Evolutionary conservation across 2,888 invertebrate species (phyloP).

Genomic region (Epinotia brunnichana): DNA sequence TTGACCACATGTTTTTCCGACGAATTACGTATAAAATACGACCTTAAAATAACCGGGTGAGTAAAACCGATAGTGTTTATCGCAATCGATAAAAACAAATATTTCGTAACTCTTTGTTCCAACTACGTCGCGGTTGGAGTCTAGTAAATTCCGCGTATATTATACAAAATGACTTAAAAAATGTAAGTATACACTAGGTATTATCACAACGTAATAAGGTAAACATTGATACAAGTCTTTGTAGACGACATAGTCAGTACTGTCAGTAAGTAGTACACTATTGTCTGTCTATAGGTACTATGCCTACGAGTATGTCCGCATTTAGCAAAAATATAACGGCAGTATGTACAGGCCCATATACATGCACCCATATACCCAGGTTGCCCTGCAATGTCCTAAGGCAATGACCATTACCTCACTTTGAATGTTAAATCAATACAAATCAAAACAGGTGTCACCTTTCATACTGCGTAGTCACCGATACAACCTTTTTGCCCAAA

Average conservation of each 20-base stretch:
- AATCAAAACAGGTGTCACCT: slow-evolving; percentile 13
- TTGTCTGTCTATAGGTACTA: too few relatives aligned
- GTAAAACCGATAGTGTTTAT: slow-evolving; percentile 40
- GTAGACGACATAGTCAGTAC: too few relatives aligned
- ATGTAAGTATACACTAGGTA: too few relatives aligned
- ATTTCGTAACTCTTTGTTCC: slow-evolving; percentile 43
- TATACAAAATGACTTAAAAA: too few relatives aligned
- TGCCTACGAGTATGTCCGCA: too few relatives aligned
- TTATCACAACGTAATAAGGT: too few relatives aligned
- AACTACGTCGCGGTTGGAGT: slow-evolving; percentile 13
- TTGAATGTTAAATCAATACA: slow-evolving; percentile 26
- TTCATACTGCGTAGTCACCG: slow-evolving; percentile 16
- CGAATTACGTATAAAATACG: slow-evolving; percentile 14
- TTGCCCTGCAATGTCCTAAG: slow-evolving; percentile 3
- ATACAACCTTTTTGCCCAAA: slow-evolving; percentile 19
- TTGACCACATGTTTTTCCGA: slow-evolving; percentile 21
- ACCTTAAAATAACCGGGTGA: slow-evolving; percentile 42
- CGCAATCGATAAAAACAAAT: slow-evolving; percentile 36
- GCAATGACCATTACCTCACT: slow-evolving; percentile 8
- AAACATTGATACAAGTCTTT: too few relatives aligned
- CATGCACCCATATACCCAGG: too few relatives aligned
- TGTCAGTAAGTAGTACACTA: too few relatives aligned
- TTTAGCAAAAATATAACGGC: too few relatives aligned
- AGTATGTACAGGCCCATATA: too few relatives aligned
- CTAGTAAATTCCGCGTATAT: not conserved